These are phyloP conservation scores for Timema podura DNA, from an alignment of 2,888 invertebrate genomes.

Conservation along the genomic window DNA sequence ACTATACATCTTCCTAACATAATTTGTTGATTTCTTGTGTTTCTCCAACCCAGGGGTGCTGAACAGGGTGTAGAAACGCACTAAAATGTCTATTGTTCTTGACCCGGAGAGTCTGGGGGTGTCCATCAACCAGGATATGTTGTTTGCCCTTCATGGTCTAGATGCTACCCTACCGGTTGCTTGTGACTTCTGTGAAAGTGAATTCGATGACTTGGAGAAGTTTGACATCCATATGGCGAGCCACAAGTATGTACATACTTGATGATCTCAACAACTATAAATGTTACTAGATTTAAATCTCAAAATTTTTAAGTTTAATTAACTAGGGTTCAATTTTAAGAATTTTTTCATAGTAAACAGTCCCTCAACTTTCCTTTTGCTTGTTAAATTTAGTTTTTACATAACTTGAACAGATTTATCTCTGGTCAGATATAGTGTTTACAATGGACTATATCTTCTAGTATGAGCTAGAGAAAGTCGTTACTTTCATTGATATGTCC, in stretches of 20 bases:
- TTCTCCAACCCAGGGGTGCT: too few species aligned
- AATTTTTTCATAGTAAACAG: background rate
- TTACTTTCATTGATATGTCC: background rate
- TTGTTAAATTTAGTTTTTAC: background rate
- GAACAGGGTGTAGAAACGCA: too few species aligned
- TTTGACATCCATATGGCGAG: slow-evolving; percentile 27
- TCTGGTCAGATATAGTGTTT: too few species aligned
- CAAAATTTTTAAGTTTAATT: background rate
- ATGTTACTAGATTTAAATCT: background rate
- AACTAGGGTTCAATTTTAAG: background rate
- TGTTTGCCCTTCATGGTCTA: slow-evolving; percentile 24
- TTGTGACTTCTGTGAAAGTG: slow-evolving; percentile 27
- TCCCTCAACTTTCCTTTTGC: background rate
- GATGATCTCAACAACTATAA: background rate
- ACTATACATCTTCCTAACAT: too few species aligned
- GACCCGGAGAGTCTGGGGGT: too few species aligned
- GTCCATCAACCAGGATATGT: too few species aligned
- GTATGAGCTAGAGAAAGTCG: too few species aligned
- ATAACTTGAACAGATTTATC: background rate
- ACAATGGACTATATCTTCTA: too few species aligned
- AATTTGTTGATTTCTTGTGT: too few species aligned
- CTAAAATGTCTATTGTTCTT: too few species aligned
- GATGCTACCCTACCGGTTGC: slow-evolving; percentile 20
- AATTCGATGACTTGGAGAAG: slow-evolving; percentile 23
- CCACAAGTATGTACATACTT: slow-evolving; percentile 21